Base-by-base conservation (phyloP, 2,797 vertebrate genomes). In the Ctenopoma multispine region DNA sequence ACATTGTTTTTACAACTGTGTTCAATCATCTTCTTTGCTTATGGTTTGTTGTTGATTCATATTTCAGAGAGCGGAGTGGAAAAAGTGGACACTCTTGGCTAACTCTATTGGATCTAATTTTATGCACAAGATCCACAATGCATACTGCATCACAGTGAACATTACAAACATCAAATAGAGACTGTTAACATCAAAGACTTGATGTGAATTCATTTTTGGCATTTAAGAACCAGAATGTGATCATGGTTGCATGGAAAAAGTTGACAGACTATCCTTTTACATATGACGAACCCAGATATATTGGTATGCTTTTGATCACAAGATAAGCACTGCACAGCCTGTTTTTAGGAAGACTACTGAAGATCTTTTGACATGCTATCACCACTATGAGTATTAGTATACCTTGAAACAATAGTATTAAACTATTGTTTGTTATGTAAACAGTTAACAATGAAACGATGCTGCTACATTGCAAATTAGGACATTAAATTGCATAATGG, bases 401-500 rank as follows among this genome's bases (percentile, higher is more conserved):
- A 24, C 24, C 24, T 24, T 24, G 24, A 24, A 24, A 24, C 4
- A 24, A 4, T 24, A 24, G 24, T 24, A 24, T 24, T 24, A 24
- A 24, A 24, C 7, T 50, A 20, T 46, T 53, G 50, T 69, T 49
- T 29, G 46, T 56, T 20, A 56, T 27, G 34, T 71, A 48, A 67
- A 63, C 51, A 44, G 27, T 23, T 58, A 49, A 20, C 24, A 23
- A 73, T 73, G 29, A 55, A 68, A 53, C 70, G 8, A 31, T 69
- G 34, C 65, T 53, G 46, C 60, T 38, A 23, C 68, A 47, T 43
- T 56, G 81, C 20, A 70, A 29, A 73, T 63, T 55, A 73, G 65
- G 55, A 56, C 50, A 69, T 73, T 48, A 20, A 66, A 69, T 73
- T 71, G 49, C 46, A 44, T 18, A 57, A 68, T 50, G 62, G 27